These are phyloP conservation scores for Sander vitreus DNA, from an alignment of 2,113 vertebrate genomes.

Conservation along the genomic window DNA sequence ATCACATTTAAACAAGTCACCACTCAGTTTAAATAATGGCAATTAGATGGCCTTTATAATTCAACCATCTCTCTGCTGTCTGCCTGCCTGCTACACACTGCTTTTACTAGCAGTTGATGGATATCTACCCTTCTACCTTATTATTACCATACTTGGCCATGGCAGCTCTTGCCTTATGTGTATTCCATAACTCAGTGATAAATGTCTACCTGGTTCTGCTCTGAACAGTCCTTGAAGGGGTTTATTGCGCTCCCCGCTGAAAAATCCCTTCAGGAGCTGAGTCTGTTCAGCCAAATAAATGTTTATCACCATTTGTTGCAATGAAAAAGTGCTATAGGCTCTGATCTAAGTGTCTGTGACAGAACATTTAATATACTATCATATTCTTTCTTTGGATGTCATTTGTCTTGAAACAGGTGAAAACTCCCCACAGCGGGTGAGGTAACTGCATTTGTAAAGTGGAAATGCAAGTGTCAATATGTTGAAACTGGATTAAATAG, in stretches of 20 bases:
- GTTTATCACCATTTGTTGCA: conserved; percentile 35
- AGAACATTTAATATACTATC: conserved; percentile 53
- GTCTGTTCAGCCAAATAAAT: conserved; percentile 39
- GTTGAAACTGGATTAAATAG: background rate
- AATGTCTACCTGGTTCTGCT: conserved; percentile 46
- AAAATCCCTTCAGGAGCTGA: conserved; percentile 30
- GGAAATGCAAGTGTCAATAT: background rate
- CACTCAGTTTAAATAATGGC: conserved; percentile 13
- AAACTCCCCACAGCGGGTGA: background rate
- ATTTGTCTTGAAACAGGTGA: conserved; percentile 39
- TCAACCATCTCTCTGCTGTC: background rate
- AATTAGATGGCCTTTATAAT: conserved; percentile 11
- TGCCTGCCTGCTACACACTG: background rate
- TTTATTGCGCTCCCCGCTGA: conserved; percentile 37
- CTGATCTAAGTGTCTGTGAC: conserved; percentile 51
- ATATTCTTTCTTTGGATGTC: conserved; percentile 30
- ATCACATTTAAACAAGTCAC: background rate
- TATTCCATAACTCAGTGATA: conserved; percentile 44
- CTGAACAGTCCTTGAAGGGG: conserved; percentile 11
- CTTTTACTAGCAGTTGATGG: conserved; percentile 26
- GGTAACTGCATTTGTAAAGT: conserved; percentile 27
- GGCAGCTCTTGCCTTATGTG: conserved; percentile 33
- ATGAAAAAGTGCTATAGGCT: conserved; percentile 37
- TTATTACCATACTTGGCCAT: conserved; percentile 20
- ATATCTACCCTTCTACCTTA: conserved; percentile 34